A percentile compares a stretch with the other conserved stretches of the same genome.
phyloP scores from a whole-genome alignment of 2,888 invertebrate species.

The Drosophila meridiana region DNA sequence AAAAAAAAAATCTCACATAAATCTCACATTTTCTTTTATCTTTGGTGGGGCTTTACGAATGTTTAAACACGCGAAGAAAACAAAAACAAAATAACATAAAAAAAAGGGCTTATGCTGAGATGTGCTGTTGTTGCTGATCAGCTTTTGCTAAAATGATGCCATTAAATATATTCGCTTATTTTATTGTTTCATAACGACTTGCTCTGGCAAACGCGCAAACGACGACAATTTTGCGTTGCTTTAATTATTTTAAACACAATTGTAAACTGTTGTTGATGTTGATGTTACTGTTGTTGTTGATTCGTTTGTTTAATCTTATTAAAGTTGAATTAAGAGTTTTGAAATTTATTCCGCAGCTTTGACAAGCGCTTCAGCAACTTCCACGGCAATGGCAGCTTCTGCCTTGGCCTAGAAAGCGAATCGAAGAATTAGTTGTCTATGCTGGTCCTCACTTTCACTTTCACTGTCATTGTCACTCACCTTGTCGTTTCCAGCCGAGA shows the following conservation, averaged over 20 bases:
- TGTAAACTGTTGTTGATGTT: conserved; percentile 40
- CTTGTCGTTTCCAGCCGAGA: conserved; percentile 92
- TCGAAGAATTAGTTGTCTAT: background rate
- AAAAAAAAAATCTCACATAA: background rate
- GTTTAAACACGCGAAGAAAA: conserved; percentile 24
- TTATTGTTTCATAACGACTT: conserved; percentile 74
- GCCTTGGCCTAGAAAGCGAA: conserved; percentile 89
- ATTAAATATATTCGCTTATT: conserved; percentile 63
- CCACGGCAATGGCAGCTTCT: conserved; percentile 96
- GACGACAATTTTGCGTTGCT: conserved; percentile 52
- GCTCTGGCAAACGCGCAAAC: conserved; percentile 7
- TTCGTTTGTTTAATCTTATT: conserved; percentile 38
- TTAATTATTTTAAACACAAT: conserved; percentile 64
- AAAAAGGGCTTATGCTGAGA: conserved; percentile 18
- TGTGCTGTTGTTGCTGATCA: conserved; percentile 23
- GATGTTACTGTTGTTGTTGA: conserved; percentile 33
- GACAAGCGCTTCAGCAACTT: conserved; percentile 97
- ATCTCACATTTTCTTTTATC: conserved; percentile 32
- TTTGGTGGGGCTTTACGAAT: conserved; percentile 9
- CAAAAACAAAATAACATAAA: conserved; percentile 7
- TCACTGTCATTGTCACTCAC: conserved; percentile 85
- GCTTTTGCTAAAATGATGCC: conserved; percentile 51
- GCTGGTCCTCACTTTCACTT: background rate
- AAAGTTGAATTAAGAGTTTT: conserved; percentile 5
- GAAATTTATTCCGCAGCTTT: conserved; percentile 89